Base-by-base conservation (phyloP, 2,113 vertebrate genomes). In the Orthonyx spaldingii region DNA sequence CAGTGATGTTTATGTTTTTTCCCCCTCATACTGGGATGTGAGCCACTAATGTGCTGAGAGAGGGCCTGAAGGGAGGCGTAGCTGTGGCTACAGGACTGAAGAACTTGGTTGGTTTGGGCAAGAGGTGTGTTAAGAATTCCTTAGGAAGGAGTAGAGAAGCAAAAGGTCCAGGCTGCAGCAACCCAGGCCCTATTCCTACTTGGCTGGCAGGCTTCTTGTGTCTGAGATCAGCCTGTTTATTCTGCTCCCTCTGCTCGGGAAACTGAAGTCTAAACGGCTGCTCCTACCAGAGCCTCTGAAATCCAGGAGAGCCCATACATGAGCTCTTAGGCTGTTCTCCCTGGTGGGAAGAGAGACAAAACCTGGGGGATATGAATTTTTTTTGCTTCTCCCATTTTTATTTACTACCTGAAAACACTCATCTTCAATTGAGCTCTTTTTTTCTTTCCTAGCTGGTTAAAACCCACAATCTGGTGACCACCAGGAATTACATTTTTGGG, bases 401-500 rank as follows among this genome's bases (percentile, higher is more conserved):
- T 5, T 77, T 28, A 8, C 39, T 75, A 33, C 28, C 11, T 77
- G 52, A 59, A 76, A 77, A 66, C 8, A 41, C 2, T 24, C 24
- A 22, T 53, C 27, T 71, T 92, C 70, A 91, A 5, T 3, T 42
- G n/a, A 82, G 10, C 18, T 93, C 4, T 59, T 42, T 72, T 17
- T 87, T 94, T 93, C 66, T 83, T 80, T 90, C 46, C 57, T 80
- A 99, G 99, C 98, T 99, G 81, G 98, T 99, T 89, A 99, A 99
- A 98, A 99, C 99, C 8, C 98, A 99, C 88, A 98, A 99, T 83
- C 97, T 99, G 92, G 96, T 98, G 74, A 99, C 99, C 86, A 99
- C 96, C 94, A 98, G 99, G 93, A 99, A 99, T 97, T 99, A 99
- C 96, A 99, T 99, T 80, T 98, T 99, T 46, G 99, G 99, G 19